Conservation (phyloP, 2,888 invertebrate genomes). For the Pimpla rufipes region DNA sequence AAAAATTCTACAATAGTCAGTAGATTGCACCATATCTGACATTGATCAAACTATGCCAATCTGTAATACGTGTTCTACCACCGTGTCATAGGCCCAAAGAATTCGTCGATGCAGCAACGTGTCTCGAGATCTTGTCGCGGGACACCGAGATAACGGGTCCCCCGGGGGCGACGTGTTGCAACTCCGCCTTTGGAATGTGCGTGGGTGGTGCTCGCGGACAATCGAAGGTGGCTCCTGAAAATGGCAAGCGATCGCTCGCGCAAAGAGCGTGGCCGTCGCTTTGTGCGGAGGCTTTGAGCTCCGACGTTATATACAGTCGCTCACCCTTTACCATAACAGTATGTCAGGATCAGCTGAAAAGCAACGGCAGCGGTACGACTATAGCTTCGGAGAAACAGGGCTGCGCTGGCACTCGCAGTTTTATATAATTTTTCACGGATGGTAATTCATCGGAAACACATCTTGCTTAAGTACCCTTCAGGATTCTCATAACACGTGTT, state of each 20-base stretch:
- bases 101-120: constrained; percentile 56
- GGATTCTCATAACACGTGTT: neutral
- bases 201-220: constrained; percentile 67
- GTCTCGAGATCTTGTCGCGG: constrained; percentile 60
- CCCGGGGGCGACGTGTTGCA: constrained; percentile 64
- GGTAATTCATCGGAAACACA: constrained; percentile 12
- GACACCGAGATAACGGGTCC: constrained; percentile 62
- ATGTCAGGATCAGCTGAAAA: constrained; percentile 46
- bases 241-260: constrained; percentile 55
- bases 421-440: neutral
- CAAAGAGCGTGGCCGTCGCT: constrained; percentile 43
- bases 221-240: constrained; percentile 68
- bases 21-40: constrained; percentile 10
- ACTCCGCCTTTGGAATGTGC: constrained; percentile 66
- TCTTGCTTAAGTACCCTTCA: neutral
- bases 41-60: constrained; percentile 43
- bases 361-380: neutral
- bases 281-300: constrained; percentile 42
- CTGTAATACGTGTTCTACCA: constrained; percentile 4
- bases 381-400: neutral
- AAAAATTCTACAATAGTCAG: neutral
- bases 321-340: constrained; percentile 40
- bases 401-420: neutral
- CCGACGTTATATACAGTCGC: constrained; percentile 17
- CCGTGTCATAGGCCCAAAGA: constrained; percentile 41